Conservation (phyloP, 2,888 invertebrate genomes). For the Podotricha telesiphe region DNA sequence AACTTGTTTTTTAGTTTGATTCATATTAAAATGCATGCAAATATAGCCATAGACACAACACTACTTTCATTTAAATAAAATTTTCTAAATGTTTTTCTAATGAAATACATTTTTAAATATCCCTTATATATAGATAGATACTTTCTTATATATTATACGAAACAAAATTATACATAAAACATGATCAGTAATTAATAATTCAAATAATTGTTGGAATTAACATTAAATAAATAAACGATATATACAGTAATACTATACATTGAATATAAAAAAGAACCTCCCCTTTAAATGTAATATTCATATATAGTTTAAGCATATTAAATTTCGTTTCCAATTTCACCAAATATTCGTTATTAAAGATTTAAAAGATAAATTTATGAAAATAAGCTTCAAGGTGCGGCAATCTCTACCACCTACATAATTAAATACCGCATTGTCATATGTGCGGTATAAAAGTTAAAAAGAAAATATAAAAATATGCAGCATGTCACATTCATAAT, state of each 20-base stretch:
- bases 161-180: no score
- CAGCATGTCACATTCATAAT: neutral
- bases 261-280: neutral
- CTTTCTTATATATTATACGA: no score
- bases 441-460: no score
- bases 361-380: neutral
- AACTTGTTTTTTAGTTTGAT: neutral
- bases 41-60: neutral
- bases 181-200: no score
- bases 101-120: neutral
- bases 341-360: neutral
- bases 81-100: no score
- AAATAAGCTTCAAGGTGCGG: neutral
- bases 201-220: neutral
- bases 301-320: neutral
- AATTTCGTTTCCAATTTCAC: neutral
- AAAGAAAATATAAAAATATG: neutral
- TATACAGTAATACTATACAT: neutral
- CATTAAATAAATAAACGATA: neutral
- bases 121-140: neutral
- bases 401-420: constrained; percentile 2
- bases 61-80: no score
- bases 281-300: neutral
- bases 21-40: neutral
- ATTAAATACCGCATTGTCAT: constrained; percentile 15